Base-by-base conservation (phyloP, 2,113 vertebrate genomes). In the Anarrhichthys ocellatus region DNA sequence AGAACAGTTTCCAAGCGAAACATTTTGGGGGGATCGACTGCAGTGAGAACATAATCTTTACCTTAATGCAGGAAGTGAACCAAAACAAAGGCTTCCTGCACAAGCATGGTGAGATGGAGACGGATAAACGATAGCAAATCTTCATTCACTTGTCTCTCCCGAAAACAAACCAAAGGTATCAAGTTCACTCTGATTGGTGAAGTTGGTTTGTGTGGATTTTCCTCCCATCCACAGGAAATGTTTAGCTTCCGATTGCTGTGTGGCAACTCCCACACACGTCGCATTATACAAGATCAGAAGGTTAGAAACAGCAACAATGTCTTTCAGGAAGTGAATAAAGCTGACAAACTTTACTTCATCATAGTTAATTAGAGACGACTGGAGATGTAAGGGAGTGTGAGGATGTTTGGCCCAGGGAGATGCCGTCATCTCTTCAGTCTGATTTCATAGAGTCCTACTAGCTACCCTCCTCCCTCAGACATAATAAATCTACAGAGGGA, bases 401-500 rank as follows among this genome's bases (percentile, higher is more conserved):
- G 73, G 46, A 48, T 4, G 22, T 64, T 61, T 77, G 50, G 72
- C 56, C 40, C 13, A 3, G 17, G 3, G 18, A 58, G 61, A 22
- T 1, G 42, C 50, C 62, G 32, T 42, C 6, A 18, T 15, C 15
- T 67, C 18, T 58, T 38, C n/a, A 38, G 20, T 36, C 6, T 63
- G 46, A 38, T 63, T 84, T 73, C 50, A 76, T 64, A 15, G 72
- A 81, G 52, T 66, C 65, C 24, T 2, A 48, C 18, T 24, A 18
- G 13, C 46, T 71, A 84, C 56, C 29, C 3, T 75, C 46, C 13
- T 78, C 69, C 36, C 29, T 36, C 42, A 59, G 61, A 72, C 48
- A 48, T 66, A n/a, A 69, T 77, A 83, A 80, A 83, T 80, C 67
- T 58, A 15, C 38, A 61, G 76, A 1, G 36, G 48, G 48, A 63